Conservation (phyloP, 2,888 invertebrate species). For the Hydrotaea cyrtoneurina region DNA sequence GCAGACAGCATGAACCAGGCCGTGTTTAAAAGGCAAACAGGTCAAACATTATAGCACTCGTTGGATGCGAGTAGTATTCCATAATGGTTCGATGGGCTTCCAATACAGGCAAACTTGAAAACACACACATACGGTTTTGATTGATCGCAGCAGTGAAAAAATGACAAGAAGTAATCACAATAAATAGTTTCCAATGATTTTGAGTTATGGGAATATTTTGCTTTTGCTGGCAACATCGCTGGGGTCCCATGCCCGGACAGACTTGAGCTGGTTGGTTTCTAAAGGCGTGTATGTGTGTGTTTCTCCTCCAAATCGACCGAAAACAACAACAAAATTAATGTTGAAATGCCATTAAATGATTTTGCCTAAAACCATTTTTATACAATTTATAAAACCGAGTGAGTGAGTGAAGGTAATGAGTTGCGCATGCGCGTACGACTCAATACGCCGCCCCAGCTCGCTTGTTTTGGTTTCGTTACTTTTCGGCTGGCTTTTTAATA, state of each 20-base stretch:
- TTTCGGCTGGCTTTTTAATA: conserved; percentile 36
- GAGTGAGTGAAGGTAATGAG: conserved; percentile 56
- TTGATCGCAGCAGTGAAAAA: conserved; percentile 68
- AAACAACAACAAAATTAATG: conserved; percentile 72
- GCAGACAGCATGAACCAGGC: conserved; percentile 38
- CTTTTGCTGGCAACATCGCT: conserved; percentile 1
- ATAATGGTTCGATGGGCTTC: conserved; percentile 4
- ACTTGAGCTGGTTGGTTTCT: neutral
- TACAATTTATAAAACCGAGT: conserved; percentile 26
- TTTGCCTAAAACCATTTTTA: conserved; percentile 65
- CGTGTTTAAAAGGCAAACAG: conserved; percentile 40
- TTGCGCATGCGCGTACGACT: conserved; percentile 68
- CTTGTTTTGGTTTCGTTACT: conserved; percentile 27
- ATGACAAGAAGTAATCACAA: conserved; percentile 74
- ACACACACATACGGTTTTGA: conserved; percentile 50
- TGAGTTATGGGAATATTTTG: conserved; percentile 76
- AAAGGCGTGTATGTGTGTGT: neutral
- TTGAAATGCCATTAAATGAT: conserved; percentile 75
- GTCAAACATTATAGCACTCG: conserved; percentile 45
- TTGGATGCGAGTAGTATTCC: neutral
- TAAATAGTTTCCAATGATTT: conserved; percentile 77
- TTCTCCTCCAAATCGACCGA: conserved; percentile 19
- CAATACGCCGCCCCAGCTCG: conserved; percentile 17
- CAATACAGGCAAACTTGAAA: neutral
- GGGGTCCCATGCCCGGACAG: neutral